Percentiles rank a stretch among this genome's conserved stretches.
These are phyloP conservation scores for Drosophila yakuba DNA, from an alignment of 1,140 invertebrate species.

Conservation along the genomic window DNA sequence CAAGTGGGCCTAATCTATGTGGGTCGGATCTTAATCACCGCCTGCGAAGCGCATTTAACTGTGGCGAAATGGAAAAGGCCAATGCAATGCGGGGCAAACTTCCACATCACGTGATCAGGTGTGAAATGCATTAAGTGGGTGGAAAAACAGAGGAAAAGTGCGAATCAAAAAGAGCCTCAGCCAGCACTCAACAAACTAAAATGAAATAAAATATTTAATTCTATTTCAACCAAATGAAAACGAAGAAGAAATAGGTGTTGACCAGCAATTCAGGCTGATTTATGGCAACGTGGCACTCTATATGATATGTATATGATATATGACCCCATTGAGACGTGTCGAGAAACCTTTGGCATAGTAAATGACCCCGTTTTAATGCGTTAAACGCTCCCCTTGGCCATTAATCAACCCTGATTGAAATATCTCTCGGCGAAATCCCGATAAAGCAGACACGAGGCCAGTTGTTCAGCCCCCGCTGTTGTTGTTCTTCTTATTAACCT, in stretches of 20 bases:
- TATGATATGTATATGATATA: conserved; percentile 23
- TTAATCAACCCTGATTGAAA: conserved; percentile 49
- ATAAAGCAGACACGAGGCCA: conserved; percentile 33
- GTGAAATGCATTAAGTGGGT: conserved; percentile 26
- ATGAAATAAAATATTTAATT: neutral
- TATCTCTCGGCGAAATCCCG: conserved; percentile 37
- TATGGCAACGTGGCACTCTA: conserved; percentile 13
- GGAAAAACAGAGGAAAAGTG: neutral
- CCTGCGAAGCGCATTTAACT: conserved; percentile 18
- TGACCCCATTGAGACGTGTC: conserved; percentile 12
- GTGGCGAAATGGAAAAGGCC: conserved; percentile 41
- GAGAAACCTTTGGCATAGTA: conserved; percentile 39
- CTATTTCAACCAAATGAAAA: too few species aligned
- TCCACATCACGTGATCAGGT: conserved; percentile 52
- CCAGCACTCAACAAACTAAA: too few species aligned
- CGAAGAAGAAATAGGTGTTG: conserved; percentile 3
- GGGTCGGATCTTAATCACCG: conserved; percentile 59
- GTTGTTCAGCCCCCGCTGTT: conserved; percentile 21
- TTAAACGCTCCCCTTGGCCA: conserved; percentile 29
- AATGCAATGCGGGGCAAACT: conserved; percentile 32
- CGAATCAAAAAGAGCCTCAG: neutral
- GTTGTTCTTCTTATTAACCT: conserved; percentile 27
- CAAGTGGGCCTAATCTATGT: conserved; percentile 42
- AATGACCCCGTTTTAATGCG: conserved; percentile 37
- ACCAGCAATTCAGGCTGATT: conserved; percentile 21